Evolutionary conservation across 2,797 vertebrate species (phyloP), one percentile per base, ranked within the genome.

Genomic region (Benthosema pterotum): DNA sequence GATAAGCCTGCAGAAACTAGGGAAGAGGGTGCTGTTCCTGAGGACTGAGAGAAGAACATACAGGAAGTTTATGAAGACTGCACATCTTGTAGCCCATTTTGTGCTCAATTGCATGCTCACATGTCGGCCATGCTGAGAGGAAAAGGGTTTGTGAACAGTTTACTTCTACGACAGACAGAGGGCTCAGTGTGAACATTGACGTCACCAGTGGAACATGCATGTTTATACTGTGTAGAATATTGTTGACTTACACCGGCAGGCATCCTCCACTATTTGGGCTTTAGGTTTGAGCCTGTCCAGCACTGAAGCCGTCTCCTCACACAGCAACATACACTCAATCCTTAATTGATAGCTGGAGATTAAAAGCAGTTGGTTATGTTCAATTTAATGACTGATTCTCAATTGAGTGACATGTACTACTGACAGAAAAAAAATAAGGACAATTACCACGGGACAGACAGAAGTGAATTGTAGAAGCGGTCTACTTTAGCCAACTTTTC

Each of bases 321-420:
- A 97, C 61, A 95, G 80, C 82, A 96, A 80, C 97, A 99, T 97
- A 57, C 95, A 97, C 60, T 99, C 94, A n/a, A 98, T 94, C 72
- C 94, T 94, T 74, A 99, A 86, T 78, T 95, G 94, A 88, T 99
- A 98, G 85, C 98, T 99, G 69, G 43, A 63, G 49, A 57, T 2
- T 3, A 11, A 69, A n/a, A n/a, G n/a, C 2, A 42, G 17, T 14
- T 2, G 18, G 7, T 1, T 11, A 22, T 4, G n/a, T n/a, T n/a
- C n/a, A n/a, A n/a, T 46, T 4, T 4, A 46, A 15, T n/a, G 12
- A 15, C 12, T 0, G 11, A 45, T 45, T 46, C 43, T 46, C 5
- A 13, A 13, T 46, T 8, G 3, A 46, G 12, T 46, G 57, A 47
- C 18, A 22, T 38, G 3, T 5, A 16, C 11, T 54, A 47, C n/a